A percentile compares a stretch with the other conserved stretches of the same genome.
phyloP scores from a whole-genome alignment of 2,888 invertebrate genomes.

The Arrhopalites spinosus region DNA sequence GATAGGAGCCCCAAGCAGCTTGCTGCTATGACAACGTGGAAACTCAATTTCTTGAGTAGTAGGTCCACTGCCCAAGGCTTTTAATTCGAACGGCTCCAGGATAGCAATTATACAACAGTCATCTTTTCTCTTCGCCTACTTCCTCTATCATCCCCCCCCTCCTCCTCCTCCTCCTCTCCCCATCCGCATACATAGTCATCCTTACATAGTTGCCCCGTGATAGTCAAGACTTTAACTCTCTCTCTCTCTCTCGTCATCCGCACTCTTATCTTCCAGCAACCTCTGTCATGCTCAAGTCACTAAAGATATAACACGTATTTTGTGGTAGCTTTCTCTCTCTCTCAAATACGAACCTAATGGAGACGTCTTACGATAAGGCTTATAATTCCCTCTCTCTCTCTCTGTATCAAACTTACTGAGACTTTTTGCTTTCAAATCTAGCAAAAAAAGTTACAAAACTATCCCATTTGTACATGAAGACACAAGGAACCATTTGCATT shows the following conservation, averaged over 20 bases:
- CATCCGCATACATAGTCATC: too few relatives aligned
- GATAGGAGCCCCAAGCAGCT: conserved; percentile 26
- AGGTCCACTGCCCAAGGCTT: conserved; percentile 40
- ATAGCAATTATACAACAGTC: conserved; percentile 48
- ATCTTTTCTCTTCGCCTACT: conserved; percentile 42
- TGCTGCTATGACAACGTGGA: conserved; percentile 44
- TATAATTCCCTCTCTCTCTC: too few relatives aligned
- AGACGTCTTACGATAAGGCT: background rate
- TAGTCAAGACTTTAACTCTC: conserved; percentile 12
- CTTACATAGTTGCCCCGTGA: background rate
- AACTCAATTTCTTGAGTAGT: conserved; percentile 51
- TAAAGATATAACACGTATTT: too few relatives aligned
- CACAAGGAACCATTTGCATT: background rate
- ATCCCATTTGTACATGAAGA: too few relatives aligned
- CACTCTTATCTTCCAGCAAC: conserved; percentile 28
- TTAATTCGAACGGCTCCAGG: conserved; percentile 44
- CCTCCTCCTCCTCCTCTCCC: background rate
- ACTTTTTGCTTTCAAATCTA: background rate
- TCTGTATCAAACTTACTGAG: background rate
- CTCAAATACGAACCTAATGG: background rate
- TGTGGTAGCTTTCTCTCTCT: background rate
- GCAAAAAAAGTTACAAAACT: background rate
- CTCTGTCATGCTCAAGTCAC: too few relatives aligned
- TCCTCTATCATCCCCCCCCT: conserved; percentile 17
- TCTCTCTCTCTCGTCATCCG: conserved; percentile 19